A percentile compares a stretch with the other conserved stretches of the same genome.
Evolutionary conservation across 2,113 vertebrate species (phyloP).

Genomic region (Bos indicus): DNA sequence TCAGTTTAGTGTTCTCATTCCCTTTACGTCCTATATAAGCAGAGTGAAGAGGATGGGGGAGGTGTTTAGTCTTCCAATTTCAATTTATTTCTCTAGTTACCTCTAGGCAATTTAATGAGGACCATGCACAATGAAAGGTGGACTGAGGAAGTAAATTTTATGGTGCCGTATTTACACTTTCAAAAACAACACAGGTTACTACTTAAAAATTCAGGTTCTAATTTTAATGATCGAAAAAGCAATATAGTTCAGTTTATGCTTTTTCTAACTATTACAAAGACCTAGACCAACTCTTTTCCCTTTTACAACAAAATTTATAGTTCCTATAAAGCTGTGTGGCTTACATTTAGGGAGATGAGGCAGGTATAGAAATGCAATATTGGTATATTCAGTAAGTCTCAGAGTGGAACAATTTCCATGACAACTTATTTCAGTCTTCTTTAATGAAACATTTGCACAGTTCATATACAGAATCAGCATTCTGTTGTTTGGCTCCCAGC

Average conservation of each 20-base stretch:
- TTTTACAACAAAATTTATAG: neutral
- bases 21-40: neutral
- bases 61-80: neutral
- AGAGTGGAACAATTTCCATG: constrained; percentile 73
- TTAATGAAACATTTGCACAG: constrained; percentile 43
- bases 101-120: neutral
- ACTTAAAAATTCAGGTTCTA: neutral
- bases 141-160: neutral
- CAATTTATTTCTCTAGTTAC: neutral
- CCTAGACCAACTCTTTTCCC: neutral
- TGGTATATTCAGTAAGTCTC: constrained; percentile 21
- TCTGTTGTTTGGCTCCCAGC: constrained; percentile 49
- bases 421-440: constrained; percentile 47
- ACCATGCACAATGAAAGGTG: neutral
- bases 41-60: neutral
- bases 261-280: neutral
- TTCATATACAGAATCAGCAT: constrained; percentile 55
- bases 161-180: neutral
- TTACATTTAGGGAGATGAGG: neutral
- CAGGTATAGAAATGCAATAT: constrained; percentile 47
- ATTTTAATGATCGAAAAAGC: constrained; percentile 4
- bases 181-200: neutral
- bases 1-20: neutral
- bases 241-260: neutral
- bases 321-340: neutral